A percentile compares a stretch with the other conserved stretches of the same genome.
These are phyloP conservation scores for Paramormyrops kingsleyae DNA, from an alignment of 2,113 vertebrate genomes.

Conservation along the genomic window DNA sequence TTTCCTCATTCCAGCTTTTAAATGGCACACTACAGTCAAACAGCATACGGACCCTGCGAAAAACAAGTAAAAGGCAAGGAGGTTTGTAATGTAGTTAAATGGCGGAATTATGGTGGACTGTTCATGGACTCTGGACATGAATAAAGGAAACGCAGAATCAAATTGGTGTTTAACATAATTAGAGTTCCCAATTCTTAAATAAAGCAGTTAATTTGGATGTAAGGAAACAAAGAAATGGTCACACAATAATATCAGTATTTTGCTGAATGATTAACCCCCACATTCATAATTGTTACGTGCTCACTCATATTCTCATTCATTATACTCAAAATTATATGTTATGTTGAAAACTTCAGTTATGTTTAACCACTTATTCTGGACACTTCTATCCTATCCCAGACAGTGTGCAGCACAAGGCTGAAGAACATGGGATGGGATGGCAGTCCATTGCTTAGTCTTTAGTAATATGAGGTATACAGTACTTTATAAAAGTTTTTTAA, in stretches of 20 bases:
- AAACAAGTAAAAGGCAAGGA: background rate
- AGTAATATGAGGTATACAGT: background rate
- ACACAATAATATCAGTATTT: constrained; percentile 73
- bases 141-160: constrained; percentile 10
- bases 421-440: background rate
- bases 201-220: constrained; percentile 4
- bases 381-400: background rate
- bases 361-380: background rate
- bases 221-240: constrained; percentile 4
- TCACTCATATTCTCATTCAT: background rate
- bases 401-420: background rate
- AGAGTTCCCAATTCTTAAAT: background rate
- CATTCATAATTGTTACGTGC: background rate
- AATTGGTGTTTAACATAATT: constrained; percentile 15
- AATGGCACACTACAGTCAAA: background rate
- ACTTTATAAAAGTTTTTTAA: background rate
- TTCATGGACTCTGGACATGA: background rate
- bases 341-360: background rate
- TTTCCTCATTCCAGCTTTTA: constrained; percentile 3
- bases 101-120: constrained; percentile 1
- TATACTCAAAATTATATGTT: background rate
- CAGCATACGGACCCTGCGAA: background rate
- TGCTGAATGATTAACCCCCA: constrained; percentile 50
- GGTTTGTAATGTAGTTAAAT: constrained; percentile 13
- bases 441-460: background rate